Conservation (phyloP, 2,797 vertebrate species). For the Rhinella marina region DNA sequence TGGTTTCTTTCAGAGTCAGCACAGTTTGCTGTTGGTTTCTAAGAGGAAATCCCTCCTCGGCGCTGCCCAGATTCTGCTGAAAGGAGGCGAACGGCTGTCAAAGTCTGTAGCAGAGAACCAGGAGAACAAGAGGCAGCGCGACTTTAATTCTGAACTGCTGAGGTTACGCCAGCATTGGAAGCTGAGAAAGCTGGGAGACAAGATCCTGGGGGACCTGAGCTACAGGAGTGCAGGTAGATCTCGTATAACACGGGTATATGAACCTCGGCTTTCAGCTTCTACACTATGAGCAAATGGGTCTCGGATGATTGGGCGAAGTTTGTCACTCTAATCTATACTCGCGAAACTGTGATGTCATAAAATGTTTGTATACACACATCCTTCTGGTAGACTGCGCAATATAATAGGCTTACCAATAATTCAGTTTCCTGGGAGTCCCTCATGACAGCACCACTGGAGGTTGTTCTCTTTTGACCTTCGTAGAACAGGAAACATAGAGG, state of each 20-base stretch:
- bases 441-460: no score
- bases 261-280: background rate
- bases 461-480: no score
- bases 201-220: constrained; percentile 97
- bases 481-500: no score
- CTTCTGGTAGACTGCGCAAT: no score
- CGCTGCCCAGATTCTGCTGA: constrained; percentile 91
- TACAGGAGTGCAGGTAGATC: constrained; percentile 91
- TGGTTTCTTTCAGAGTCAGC: constrained; percentile 79
- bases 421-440: no score
- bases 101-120: constrained; percentile 93
- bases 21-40: constrained; percentile 93
- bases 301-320: background rate
- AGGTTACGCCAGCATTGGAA: constrained; percentile 96
- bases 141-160: constrained; percentile 95
- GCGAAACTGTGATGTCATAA: no score
- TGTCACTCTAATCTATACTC: no score
- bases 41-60: constrained; percentile 94
- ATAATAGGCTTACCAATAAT: no score
- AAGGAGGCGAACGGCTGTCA: constrained; percentile 92
- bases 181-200: constrained; percentile 95
- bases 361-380: no score
- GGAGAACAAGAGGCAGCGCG: constrained; percentile 92
- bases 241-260: background rate
- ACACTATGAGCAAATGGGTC: background rate